Percentiles rank a stretch among this genome's conserved stretches.
Conservation (phyloP, 2,113 vertebrate genomes). For the Mesoclemmys tuberculata region DNA sequence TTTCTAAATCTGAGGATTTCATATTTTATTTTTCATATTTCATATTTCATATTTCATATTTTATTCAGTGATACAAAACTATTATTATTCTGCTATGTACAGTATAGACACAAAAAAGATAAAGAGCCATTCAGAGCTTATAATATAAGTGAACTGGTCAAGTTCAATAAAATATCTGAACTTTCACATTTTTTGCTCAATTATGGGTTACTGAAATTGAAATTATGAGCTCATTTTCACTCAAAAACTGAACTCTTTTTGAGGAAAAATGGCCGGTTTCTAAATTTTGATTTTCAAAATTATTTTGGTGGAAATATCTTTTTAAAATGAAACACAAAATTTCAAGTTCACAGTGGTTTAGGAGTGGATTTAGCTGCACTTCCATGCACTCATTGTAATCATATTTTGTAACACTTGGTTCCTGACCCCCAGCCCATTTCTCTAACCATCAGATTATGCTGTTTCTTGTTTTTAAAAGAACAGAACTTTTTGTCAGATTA, state of each 20-base stretch:
- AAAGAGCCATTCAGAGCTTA: background rate
- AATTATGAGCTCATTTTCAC: background rate
- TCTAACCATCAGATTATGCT: background rate
- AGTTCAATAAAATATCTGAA: background rate
- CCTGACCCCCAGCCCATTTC: background rate
- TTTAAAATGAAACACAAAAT: background rate
- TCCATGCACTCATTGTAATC: background rate
- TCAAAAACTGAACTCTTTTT: background rate
- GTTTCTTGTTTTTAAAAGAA: background rate
- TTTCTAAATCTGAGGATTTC: background rate
- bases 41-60: too few species aligned
- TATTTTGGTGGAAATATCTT: background rate
- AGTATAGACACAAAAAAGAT: background rate
- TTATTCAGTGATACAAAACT: background rate
- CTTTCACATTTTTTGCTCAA: background rate
- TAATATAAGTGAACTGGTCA: background rate
- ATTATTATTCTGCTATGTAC: background rate
- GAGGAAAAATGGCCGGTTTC: background rate
- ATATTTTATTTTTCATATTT: slow-evolving; percentile 23
- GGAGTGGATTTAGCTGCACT: background rate
- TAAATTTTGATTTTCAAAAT: background rate
- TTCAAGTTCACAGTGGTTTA: background rate
- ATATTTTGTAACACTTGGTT: background rate
- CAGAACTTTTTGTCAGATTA: background rate
- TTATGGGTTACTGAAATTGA: background rate